These are phyloP conservation scores for Empidonax alnorum DNA, from an alignment of 2,113 vertebrate genomes.

Conservation along the genomic window DNA sequence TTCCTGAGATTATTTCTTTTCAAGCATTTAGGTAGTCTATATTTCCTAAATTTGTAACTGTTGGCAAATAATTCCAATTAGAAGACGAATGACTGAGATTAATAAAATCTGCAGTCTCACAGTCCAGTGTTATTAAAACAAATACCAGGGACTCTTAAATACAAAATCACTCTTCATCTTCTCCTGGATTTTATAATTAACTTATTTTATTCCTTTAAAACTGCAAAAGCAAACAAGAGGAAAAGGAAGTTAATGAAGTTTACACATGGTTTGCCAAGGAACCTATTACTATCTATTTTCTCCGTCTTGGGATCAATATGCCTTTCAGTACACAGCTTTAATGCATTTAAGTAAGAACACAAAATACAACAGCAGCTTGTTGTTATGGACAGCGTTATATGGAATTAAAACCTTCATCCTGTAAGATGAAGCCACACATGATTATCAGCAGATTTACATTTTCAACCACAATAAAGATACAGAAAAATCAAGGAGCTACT, in stretches of 20 bases:
- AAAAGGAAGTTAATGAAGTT: neutral
- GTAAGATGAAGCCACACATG: neutral
- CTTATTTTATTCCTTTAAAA: neutral
- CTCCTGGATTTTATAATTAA: neutral
- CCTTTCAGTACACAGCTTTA: neutral
- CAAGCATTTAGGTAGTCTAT: neutral
- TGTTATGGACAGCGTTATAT: neutral
- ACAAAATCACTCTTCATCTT: neutral
- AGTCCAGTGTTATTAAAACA: neutral
- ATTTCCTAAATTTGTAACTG: neutral
- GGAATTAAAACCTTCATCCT: neutral
- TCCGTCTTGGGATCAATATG: neutral
- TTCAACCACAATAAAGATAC: neutral
- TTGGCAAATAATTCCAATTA: neutral
- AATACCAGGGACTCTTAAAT: neutral
- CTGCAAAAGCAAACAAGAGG: neutral
- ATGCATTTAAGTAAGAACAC: neutral
- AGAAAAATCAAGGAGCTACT: neutral
- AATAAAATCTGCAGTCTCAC: neutral
- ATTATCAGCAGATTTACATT: neutral
- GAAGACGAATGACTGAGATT: neutral
- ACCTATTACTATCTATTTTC: neutral
- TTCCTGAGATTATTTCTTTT: neutral
- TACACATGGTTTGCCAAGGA: neutral
- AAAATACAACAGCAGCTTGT: neutral